Percentiles rank a stretch among this genome's conserved stretches.
Conservation (phyloP, 2,888 invertebrate species). For the Dione juno region DNA sequence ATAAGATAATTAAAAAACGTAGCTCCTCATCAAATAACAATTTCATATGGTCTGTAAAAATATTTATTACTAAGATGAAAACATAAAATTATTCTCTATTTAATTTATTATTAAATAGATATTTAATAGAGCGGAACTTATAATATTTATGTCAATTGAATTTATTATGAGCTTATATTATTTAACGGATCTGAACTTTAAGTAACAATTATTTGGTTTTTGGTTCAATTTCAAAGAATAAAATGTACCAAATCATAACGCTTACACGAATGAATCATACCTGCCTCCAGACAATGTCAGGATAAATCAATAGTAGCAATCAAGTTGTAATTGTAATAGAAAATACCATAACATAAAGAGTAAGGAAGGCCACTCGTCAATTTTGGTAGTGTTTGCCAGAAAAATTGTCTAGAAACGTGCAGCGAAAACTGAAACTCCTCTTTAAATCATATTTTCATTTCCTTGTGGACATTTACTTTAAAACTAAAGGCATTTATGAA, state of each 20-base stretch:
- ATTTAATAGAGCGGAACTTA: no score
- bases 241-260: neutral
- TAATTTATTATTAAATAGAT: no score
- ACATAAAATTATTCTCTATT: neutral
- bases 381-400: constrained; percentile 19
- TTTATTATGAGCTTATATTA: neutral
- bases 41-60: no score
- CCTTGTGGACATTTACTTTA: constrained; percentile 23
- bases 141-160: no score
- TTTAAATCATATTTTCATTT: constrained; percentile 26
- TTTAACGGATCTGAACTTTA: no score
- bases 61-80: neutral
- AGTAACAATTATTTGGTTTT: no score
- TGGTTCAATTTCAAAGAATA: no score
- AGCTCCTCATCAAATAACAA: no score
- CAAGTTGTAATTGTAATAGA: neutral
- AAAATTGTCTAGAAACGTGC: constrained; percentile 8
- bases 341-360: constrained; percentile 2
- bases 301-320: neutral
- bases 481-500: constrained; percentile 41
- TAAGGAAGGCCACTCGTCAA: neutral
- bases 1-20: neutral
- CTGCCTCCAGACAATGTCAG: neutral
- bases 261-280: neutral
- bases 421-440: constrained; percentile 10